phyloP scores from a whole-genome alignment of 2,113 vertebrate genomes.

The Hippocampus guttulatus region DNA sequence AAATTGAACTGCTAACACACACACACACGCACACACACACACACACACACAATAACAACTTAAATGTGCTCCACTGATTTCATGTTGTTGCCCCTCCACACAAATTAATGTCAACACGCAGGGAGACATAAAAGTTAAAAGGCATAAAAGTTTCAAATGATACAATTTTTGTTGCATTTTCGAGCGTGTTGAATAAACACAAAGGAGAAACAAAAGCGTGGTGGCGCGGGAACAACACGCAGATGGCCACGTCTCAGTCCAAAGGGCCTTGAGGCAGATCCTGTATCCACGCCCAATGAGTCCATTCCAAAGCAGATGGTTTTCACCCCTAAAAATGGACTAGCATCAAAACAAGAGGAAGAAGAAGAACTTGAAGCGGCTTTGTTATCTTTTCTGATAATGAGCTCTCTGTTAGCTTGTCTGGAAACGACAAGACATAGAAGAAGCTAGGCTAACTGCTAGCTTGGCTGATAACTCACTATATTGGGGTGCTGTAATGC shows the following conservation, averaged over 20 bases:
- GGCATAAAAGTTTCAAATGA: not conserved
- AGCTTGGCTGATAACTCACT: no score
- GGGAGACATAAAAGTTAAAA: not conserved
- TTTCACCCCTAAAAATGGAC: constrained; percentile 18
- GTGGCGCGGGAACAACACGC: constrained; percentile 44
- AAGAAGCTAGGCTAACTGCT: no score
- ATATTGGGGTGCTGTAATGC: not conserved
- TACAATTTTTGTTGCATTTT: not conserved
- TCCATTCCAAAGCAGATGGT: constrained; percentile 47
- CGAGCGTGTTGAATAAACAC: constrained; percentile 25
- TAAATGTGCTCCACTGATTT: not conserved
- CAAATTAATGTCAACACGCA: not conserved
- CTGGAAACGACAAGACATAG: no score
- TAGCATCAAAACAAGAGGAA: constrained; percentile 24
- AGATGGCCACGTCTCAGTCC: constrained; percentile 57
- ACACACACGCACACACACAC: not conserved
- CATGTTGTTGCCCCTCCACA: not conserved
- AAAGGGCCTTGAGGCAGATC: constrained; percentile 50
- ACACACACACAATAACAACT: not conserved
- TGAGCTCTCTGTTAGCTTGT: not conserved
- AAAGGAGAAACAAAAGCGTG: constrained; percentile 25
- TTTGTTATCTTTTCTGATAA: no score
- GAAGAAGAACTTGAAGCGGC: not conserved
- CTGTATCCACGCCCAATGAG: constrained; percentile 43
- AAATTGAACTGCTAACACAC: not conserved